Conservation (phyloP, 2,113 vertebrate genomes). For the Puma concolor region DNA sequence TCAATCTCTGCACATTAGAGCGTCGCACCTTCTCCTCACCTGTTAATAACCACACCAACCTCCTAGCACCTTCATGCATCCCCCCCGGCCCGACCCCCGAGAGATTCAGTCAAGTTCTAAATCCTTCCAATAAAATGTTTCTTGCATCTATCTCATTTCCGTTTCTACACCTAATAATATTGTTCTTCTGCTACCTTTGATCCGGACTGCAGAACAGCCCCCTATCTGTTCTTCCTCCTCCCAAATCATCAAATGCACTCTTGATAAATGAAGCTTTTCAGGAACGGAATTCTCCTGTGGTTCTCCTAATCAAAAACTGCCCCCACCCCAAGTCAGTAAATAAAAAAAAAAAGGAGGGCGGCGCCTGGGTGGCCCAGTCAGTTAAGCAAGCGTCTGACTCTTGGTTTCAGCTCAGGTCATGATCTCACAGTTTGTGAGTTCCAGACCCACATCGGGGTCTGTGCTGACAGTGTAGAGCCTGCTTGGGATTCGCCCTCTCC, state of each 20-base stretch:
- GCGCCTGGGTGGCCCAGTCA: too few species aligned
- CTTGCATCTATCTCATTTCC: not conserved
- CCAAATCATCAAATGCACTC: not conserved
- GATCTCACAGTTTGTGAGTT: too few species aligned
- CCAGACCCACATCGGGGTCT: too few species aligned
- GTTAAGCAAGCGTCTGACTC: too few species aligned
- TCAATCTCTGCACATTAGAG: not conserved
- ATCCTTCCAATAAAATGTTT: not conserved
- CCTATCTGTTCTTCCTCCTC: not conserved
- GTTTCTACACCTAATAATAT: accelerated
- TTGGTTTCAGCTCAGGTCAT: too few species aligned
- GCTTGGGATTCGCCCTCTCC: too few species aligned
- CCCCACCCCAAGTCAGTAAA: too few species aligned
- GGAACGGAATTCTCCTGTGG: not conserved
- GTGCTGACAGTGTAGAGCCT: too few species aligned
- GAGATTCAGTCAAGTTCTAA: not conserved
- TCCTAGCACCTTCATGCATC: not conserved
- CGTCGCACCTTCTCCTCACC: not conserved
- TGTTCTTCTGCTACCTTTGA: not conserved
- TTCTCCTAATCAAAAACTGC: not conserved
- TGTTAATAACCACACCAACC: not conserved
- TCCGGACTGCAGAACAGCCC: not conserved
- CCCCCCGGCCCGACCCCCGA: not conserved
- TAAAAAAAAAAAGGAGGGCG: too few species aligned
- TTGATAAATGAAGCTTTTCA: not conserved